Evolutionary conservation across 2,888 invertebrate species (phyloP), one percentile per base, ranked within the genome.

Genomic region (Sisyra terminalis): DNA sequence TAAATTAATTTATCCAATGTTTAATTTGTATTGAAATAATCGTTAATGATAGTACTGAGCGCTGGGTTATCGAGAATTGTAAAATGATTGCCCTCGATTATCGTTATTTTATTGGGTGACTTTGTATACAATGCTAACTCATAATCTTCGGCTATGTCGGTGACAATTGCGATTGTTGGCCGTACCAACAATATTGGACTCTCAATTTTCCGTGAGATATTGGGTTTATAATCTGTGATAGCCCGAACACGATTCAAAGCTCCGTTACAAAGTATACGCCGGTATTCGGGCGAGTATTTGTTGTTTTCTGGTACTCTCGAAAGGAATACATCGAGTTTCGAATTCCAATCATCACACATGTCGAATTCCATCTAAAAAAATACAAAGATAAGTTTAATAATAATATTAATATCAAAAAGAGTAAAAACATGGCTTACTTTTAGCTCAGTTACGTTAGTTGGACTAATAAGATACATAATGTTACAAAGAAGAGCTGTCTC

Each of bases 21-120:
- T 24, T 24, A 24, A 5, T 24, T 24, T 24, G 24, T 24, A 24
- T 24, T 24, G 24, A 35, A 35, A 35, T 35, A 35, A 10, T 57
- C 63, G 47, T 76, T 76, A 24, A 80, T 73, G n/a, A 74, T 63
- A 46, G 72, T 65, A 0, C 74, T 69, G 39, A 75, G 61, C 49
- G 71, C 71, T 39, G 69, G 65, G 51, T 75, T 78, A 10, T 80
- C 74, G 49, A 84, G 54, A 51, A 85, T 78, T 32, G 73, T 73
- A 0, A 70, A 57, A 52, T 86, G 85, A 54, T 78, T 78, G 8
- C 84, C 85, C 52, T 81, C 78, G n/a, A 80, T 62, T 38, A 67
- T 69, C 50, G 73, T 69, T 0, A 82, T 63, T 1, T 67, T 66
- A 0, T 81, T 67, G 2, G 65, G 64, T 1, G 66, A 65, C 17